Base-by-base conservation (phyloP, 2,797 vertebrate species). In the Tapirus indicus region DNA sequence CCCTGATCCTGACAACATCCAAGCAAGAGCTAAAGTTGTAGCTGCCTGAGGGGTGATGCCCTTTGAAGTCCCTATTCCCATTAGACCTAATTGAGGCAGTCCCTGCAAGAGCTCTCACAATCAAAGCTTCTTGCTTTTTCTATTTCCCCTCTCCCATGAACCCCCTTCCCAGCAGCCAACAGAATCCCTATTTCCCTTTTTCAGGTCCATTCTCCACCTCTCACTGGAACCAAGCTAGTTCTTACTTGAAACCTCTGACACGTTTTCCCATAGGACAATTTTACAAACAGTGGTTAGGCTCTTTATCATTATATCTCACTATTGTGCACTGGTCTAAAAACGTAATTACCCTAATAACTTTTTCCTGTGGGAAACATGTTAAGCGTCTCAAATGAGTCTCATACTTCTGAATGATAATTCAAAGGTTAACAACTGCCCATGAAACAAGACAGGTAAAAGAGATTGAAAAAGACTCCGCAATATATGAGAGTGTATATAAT, bases 21-120 rank as follows among this genome's bases (percentile, higher is more conserved):
- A 94, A 84, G 41, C 68, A 95, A 95, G 78, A 91, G 56, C 14
- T 87, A 93, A 95, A 95, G 92, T 6, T 93, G 52, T 88, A 68
- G 35, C 64, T 93, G 49, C 56, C 68, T 78, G 62, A 89, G 49
- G 47, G 7, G 25, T 25, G 79, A 95, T 89, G 68, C 4, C 72
- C 54, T 97, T 93, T 96, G 49, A 98, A 94, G 92, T 91, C 64
- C 41, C 49, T 85, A 93, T 83, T 95, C 89, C 49, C 86, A 91
- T n/a, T 8, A 96, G 74, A 94, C 32, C 16, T 93, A 47, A 92
- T 47, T 84, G 85, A 97, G 66, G 91, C 17, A 88, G 66, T 88
- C 69, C 35, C 74, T 92, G 80, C 8, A 97, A 93, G 44, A 75
- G 27, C 35, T 95, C 72, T 88, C 72, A 82, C 32, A 91, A 94